Percentiles rank a stretch among this genome's conserved stretches.
phyloP scores from a whole-genome alignment of 2,113 vertebrate genomes.

The Craseonycteris thonglongyai region DNA sequence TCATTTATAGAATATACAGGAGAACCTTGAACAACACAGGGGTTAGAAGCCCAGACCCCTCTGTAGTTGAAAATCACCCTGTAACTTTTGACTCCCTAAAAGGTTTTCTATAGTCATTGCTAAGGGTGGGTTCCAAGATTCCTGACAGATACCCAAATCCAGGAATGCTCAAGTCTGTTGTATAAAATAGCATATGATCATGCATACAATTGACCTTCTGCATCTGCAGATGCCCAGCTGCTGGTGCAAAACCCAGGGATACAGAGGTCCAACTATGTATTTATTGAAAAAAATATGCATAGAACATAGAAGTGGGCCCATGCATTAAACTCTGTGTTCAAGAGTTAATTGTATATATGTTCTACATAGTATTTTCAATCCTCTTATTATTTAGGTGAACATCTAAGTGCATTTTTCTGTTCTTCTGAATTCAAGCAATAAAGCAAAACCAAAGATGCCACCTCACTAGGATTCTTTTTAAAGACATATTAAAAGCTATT shows the following conservation, averaged over 20 bases:
- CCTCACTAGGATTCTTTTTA: neutral
- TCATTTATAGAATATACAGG: slow-evolving; percentile 3
- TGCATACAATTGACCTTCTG: neutral
- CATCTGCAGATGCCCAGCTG: neutral
- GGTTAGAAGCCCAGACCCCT: neutral
- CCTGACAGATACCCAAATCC: neutral
- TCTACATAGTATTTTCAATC: neutral
- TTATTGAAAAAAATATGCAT: neutral
- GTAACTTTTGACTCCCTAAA: neutral
- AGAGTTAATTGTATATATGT: neutral
- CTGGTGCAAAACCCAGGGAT: neutral
- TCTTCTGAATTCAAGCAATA: neutral
- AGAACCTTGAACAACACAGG: neutral
- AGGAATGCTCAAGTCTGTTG: neutral
- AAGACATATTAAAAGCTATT: neutral
- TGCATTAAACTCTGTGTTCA: neutral
- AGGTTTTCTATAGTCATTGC: neutral
- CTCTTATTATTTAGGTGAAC: neutral
- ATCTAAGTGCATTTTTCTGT: neutral
- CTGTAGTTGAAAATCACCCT: neutral
- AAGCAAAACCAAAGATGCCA: neutral
- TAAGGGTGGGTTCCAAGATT: neutral
- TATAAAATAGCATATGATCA: neutral
- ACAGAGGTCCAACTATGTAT: neutral
- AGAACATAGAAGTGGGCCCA: neutral